Evolutionary conservation across 2,797 vertebrate species (phyloP).

Genomic region (Catharus ustulatus): DNA sequence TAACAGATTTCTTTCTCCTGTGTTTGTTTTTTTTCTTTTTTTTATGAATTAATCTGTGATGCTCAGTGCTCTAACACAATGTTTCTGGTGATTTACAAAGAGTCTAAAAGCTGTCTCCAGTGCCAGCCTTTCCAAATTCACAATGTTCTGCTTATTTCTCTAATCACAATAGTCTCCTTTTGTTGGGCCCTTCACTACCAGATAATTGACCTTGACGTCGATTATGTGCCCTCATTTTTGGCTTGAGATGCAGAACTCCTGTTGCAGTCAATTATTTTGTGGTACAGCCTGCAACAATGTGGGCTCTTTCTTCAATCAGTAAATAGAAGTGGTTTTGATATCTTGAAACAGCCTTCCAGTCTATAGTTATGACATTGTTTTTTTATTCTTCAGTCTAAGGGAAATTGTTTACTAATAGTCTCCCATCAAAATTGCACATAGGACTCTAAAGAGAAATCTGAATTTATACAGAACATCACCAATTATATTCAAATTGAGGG

Average conservation of each 20-base stretch:
- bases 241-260: conserved; percentile 74
- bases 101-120: conserved; percentile 38
- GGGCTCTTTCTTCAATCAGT: conserved; percentile 74
- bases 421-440: background rate
- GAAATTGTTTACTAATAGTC: conserved; percentile 54
- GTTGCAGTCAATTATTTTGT: conserved; percentile 82
- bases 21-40: background rate
- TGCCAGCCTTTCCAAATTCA: conserved; percentile 72
- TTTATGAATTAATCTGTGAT: conserved; percentile 22
- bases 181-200: conserved; percentile 76
- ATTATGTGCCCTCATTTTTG: conserved; percentile 80
- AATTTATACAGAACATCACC: background rate
- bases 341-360: conserved; percentile 72
- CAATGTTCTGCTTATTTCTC: conserved; percentile 77
- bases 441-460: background rate
- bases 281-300: conserved; percentile 74
- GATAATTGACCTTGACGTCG: conserved; percentile 81
- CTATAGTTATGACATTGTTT: conserved; percentile 70
- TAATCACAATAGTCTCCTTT: conserved; percentile 80
- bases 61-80: conserved; percentile 60
- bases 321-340: conserved; percentile 75
- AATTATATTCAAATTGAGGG: conserved; percentile 33
- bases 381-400: conserved; percentile 64
- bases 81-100: conserved; percentile 70
- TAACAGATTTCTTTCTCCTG: conserved; percentile 4